A percentile compares a stretch with the other conserved stretches of the same genome.
phyloP scores from a whole-genome alignment of 2,113 vertebrate species.

The Rynchops niger region DNA sequence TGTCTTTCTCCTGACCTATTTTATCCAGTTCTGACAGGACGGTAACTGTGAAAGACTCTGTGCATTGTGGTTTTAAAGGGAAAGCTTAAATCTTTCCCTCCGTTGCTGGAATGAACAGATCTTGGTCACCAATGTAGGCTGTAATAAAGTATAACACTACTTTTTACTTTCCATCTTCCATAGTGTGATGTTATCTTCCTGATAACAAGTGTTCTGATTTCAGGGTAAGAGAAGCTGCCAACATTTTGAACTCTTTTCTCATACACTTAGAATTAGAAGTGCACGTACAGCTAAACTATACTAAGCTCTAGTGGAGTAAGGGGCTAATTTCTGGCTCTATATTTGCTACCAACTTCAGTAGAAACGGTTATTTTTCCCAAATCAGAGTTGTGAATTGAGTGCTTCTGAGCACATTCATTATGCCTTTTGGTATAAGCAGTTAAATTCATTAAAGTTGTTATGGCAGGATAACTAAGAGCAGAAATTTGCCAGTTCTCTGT shows the following conservation, averaged over 20 bases:
- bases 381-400: neutral
- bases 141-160: neutral
- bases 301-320: neutral
- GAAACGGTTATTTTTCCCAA: neutral
- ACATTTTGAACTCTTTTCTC: neutral
- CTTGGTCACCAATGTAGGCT: neutral
- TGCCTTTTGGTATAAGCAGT: neutral
- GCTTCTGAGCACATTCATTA: neutral
- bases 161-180: neutral
- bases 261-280: neutral
- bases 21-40: neutral
- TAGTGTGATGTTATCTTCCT: neutral
- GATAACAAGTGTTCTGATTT: neutral
- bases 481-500: neutral
- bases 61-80: neutral
- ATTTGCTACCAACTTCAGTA: neutral
- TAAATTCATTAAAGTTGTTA: neutral
- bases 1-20: neutral
- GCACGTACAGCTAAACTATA: neutral
- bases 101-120: neutral
- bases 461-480: neutral
- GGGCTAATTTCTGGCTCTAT: neutral
- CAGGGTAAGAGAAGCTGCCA: neutral
- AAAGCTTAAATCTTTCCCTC: neutral
- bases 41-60: neutral